These are phyloP conservation scores for Drosophila mettleri DNA, from an alignment of 2,888 invertebrate genomes.

Conservation along the genomic window DNA sequence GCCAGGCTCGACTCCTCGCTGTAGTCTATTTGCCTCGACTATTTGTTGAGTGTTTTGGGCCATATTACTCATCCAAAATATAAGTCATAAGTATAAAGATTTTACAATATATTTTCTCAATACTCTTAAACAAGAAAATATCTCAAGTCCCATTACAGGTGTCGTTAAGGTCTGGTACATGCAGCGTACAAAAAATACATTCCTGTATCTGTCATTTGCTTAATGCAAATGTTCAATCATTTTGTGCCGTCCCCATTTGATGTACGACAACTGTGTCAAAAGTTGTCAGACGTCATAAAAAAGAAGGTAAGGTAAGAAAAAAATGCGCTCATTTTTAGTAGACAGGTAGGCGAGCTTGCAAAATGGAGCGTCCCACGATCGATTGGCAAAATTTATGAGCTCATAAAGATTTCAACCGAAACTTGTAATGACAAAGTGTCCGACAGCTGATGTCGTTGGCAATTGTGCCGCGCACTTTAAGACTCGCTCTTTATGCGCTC, in stretches of 20 bases:
- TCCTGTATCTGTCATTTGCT: conserved; percentile 2
- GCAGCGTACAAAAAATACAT: background rate
- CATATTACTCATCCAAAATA: too few relatives aligned
- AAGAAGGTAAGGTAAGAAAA: conserved; percentile 15
- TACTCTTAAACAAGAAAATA: background rate
- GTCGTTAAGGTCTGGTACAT: background rate
- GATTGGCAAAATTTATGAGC: conserved; percentile 71
- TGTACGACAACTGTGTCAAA: conserved; percentile 72
- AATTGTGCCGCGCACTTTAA: conserved; percentile 28
- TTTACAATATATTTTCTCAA: background rate
- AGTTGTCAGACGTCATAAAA: conserved; percentile 58
- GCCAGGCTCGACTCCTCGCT: too few relatives aligned
- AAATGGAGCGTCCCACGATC: conserved; percentile 25
- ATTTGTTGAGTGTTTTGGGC: too few relatives aligned
- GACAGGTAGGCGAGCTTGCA: conserved; percentile 29
- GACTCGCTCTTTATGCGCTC: conserved; percentile 34
- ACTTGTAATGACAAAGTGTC: conserved; percentile 63
- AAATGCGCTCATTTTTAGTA: conserved; percentile 15
- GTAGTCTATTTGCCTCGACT: too few relatives aligned
- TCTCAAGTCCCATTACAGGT: background rate
- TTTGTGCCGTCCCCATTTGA: conserved; percentile 55
- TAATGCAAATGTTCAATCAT: conserved; percentile 64
- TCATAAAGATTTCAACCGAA: conserved; percentile 75
- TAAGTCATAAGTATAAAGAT: too few relatives aligned
- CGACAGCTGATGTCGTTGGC: conserved; percentile 51